Conservation (phyloP, 2,888 invertebrate species). For the Meganola albula region DNA sequence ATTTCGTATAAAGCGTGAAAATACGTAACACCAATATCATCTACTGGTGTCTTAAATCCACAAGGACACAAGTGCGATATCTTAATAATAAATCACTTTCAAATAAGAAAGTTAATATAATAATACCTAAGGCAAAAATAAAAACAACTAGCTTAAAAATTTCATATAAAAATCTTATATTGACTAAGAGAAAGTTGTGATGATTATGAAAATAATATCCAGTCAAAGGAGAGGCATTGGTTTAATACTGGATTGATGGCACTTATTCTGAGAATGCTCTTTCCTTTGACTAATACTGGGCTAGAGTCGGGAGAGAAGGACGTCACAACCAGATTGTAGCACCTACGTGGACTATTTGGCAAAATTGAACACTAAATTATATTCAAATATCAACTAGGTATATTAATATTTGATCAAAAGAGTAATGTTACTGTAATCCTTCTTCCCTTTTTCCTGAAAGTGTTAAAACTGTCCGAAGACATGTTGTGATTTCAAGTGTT, state of each 20-base stretch:
- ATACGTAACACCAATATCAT: constrained; percentile 67
- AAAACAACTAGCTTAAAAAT: constrained; percentile 72
- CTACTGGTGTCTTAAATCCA: constrained; percentile 63
- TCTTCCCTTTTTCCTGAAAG: constrained; percentile 64
- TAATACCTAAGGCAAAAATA: constrained; percentile 72
- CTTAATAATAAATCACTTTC: constrained; percentile 68
- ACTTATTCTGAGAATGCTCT: constrained; percentile 67
- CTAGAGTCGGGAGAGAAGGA: constrained; percentile 70
- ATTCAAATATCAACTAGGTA: constrained; percentile 16
- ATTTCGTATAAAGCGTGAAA: constrained; percentile 63
- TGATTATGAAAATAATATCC: constrained; percentile 61
- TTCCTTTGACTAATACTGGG: constrained; percentile 75
- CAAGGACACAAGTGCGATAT: constrained; percentile 77
- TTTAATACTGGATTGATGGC: constrained; percentile 75
- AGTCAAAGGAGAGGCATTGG: constrained; percentile 68
- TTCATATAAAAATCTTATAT: constrained; percentile 71
- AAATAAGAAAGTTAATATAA: constrained; percentile 69
- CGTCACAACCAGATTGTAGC: constrained; percentile 71
- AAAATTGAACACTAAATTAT: constrained; percentile 40
- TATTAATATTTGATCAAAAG: constrained; percentile 18
- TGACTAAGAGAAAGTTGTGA: constrained; percentile 75
- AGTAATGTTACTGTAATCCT: constrained; percentile 51
- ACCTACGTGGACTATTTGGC: constrained; percentile 56
- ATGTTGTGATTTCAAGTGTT: constrained; percentile 60
- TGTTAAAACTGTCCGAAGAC: constrained; percentile 49